phyloP scores from a whole-genome alignment of 2,113 vertebrate genomes.

The Calyptomena viridis region DNA sequence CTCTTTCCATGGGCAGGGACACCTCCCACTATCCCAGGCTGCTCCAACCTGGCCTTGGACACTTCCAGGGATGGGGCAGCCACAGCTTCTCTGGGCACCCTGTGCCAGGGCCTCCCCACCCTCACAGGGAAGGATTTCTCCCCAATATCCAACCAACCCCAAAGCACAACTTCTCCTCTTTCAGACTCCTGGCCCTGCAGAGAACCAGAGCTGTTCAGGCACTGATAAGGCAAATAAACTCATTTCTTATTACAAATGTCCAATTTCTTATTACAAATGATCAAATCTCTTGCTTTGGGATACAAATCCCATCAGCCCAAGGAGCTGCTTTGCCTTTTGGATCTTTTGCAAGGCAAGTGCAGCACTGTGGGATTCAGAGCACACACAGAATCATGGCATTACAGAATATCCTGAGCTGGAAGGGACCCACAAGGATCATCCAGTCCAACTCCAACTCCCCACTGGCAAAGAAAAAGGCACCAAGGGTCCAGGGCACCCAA shows the following conservation, averaged over 20 bases:
- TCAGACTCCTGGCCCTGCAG: background rate
- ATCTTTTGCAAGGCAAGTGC: background rate
- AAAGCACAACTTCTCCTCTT: background rate
- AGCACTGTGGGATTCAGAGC: no score
- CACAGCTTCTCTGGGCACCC: background rate
- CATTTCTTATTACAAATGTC: background rate
- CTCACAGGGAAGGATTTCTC: background rate
- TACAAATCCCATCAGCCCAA: background rate
- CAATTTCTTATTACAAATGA: background rate
- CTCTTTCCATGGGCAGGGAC: background rate
- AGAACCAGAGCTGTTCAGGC: background rate
- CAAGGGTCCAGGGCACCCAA: fast-evolving
- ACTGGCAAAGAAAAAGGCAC: fast-evolving
- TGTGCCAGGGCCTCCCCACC: background rate
- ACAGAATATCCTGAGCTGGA: background rate
- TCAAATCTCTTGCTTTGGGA: background rate
- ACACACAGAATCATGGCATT: background rate
- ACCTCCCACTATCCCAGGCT: background rate
- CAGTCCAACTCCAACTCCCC: background rate
- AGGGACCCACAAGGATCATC: background rate
- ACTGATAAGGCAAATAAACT: background rate
- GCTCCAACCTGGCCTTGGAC: background rate
- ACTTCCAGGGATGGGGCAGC: background rate
- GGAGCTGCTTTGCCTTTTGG: fast-evolving
- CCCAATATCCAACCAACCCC: background rate